Evolutionary conservation across 1,140 invertebrate genomes (phyloP), one percentile per base, ranked within the genome.

Genomic region (Phortica variegata): DNA sequence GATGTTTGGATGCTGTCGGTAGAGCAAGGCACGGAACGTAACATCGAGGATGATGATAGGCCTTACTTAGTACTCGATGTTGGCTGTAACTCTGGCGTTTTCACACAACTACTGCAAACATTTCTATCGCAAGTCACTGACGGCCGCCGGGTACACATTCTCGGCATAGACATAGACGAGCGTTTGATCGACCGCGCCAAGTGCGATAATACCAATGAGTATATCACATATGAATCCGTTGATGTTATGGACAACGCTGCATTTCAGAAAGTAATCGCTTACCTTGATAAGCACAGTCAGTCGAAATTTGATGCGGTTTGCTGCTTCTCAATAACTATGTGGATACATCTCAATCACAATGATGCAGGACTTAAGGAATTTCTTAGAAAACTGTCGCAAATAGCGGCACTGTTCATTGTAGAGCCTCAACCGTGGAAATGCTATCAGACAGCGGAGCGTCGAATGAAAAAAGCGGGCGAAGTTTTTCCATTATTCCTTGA

Each of bases 341-440:
- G 90, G 90, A 88, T 92, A 55, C 90, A 92, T 74, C 62, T 92
- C 18, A 91, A 91, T 72, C 77, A 87, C 75, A 87, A 89, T 10
- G 90, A 92, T 79, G 68, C 77, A 3, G 88, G 86, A 1, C 68
- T 91, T 12, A 60, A 77, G 40, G 44, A 72, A 5, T 87, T 87
- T 74, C 72, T 90, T 8, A 51, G 76, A 12, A 78, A 78, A 15
- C 71, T 87, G 3, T 81, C 81, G 38, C 47, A 65, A 15, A 48
- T 81, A 8, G 71, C 82, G 1, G 77, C 82, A 31, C 77, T 83
- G 29, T 63, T 91, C 7, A 78, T 91, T 2, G 79, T 92, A 46
- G 90, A 92, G 75, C 88, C 89, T 3, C 90, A 92, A 65, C 83
- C 85, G 4, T 91, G 88, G 88, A 88, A 86, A 60, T 90, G 88